Base-by-base conservation (phyloP, 2,113 vertebrate genomes). In the Chloropsis cyanopogon region DNA sequence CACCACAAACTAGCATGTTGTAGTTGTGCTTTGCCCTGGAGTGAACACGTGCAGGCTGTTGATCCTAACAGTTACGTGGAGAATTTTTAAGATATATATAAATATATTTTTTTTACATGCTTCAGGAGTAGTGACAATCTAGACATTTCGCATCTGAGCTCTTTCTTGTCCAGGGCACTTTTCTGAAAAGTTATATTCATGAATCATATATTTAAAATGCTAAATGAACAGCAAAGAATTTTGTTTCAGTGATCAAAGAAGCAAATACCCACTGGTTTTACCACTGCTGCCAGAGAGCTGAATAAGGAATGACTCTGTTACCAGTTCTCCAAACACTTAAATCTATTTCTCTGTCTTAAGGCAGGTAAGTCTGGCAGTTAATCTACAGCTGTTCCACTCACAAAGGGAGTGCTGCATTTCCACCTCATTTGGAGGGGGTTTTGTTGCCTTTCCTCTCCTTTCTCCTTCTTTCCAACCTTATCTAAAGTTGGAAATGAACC, bases 241-340 rank as follows among this genome's bases (percentile, higher is more conserved):
- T 88, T 73, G 79, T 39, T 66, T 90, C 60, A 23, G 42, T 86
- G 88, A 96, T 88, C 88, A 94, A 93, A 96, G 91, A 1, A 91
- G 42, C 15, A 82, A 87, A 93, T 54, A 93, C 25, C 64, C 82
- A 88, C 71, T 59, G 95, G 90, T 96, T 83, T 86, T 94, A 88
- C 80, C 59, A 77, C 82, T 79, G 50, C 11, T 94, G 89, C 64
- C 78, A 92, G 70, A 75, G 12, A 70, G n/a, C 23, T 95, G 88
- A 77, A 88, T 64, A 65, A 91, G 88, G 29, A 50, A 85, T 66
- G 37, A 81, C 64, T 77, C 39, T 69, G 39, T 35, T 95, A 86
- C 50, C 42, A 59, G 79, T 56, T 81, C 68, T 71, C 64, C 60
- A 80, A 88, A 92, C 56, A 53, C 59, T 72, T 39, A 46, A 50